Base-by-base conservation (phyloP, 2,888 invertebrate genomes). In the Drosophila differens region DNA sequence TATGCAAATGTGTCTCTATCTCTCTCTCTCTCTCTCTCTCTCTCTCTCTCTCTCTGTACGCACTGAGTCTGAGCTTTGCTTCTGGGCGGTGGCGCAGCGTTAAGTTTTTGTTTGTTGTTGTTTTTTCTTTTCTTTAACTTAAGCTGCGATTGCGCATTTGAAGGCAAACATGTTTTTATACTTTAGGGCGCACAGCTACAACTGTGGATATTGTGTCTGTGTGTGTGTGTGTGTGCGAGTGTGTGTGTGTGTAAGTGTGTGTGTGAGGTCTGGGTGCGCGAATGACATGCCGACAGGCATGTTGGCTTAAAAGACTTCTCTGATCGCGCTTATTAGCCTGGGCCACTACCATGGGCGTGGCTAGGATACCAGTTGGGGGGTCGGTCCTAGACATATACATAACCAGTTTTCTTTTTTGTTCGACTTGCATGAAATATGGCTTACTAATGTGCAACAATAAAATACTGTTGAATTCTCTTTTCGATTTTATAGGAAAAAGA, bases 161-260 rank as follows among this genome's bases (percentile, higher is more conserved):
- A 93, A 92, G 91, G 91, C 91, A 91, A 93, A 93, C 93, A 93
- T 91, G 93, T 92, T 93, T 93, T 93, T 92, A 91, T 93, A 93
- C 93, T 93, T 93, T 93, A 92, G 90, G 82, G 81, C 80, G 68
- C 58, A 60, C 75, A 57, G 52, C 49, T n/a, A 39, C 66, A 66
- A 53, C 35, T 52, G 33, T 51, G 58, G 10, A 19, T 55, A 41
- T 16, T 66, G 53, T 51, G 55, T 16, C 12, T 16, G 12, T 63
- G 33, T 25, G 51, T n/a, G 53, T n/a, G 53, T 51, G 37, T 16
- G 37, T n/a, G 53, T 2, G 39, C 16, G 9, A 19, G 51, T n/a
- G 54, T 54, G 41, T 22, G 37, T 28, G 53, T 12, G 35, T 10
- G 62, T 51, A 30, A 19, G 47, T 62, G 65, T 47, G 30, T 30